Base-by-base conservation (phyloP, 2,113 vertebrate species). In the Synodontis membranacea region DNA sequence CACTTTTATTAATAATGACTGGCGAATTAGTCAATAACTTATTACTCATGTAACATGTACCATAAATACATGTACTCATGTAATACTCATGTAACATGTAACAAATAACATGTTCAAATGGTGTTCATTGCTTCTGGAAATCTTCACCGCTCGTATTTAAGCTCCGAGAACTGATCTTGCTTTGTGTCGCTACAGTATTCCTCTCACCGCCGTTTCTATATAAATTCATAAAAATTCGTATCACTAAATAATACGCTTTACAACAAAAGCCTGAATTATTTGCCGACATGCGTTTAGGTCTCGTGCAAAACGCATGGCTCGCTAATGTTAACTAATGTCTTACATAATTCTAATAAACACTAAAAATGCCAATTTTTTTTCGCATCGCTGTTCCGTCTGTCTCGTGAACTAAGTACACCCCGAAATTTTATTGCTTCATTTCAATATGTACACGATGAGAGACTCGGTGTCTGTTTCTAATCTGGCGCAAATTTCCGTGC, bases 401-500 rank as follows among this genome's bases (percentile, higher is more conserved):
- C 48, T 42, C 56, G 76, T 54, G 31, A 79, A 31, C 52, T 23
- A 58, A 58, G 15, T 78, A 46, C 75, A 52, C 46, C 46, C 31
- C 19, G 17, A 34, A 44, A 34, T 1, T 21, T 1, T 15, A 42
- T 80, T 8, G 34, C 58, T 58, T 80, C 52, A 15, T 58, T 80
- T 80, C 78, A 58, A 58, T 58, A 80, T 80, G 78, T 25, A 7
- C 48, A 39, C 34, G 3, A 56, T 12, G 50, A 56, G 31, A 37
- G 52, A 56, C 34, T 56, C 52, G 34, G 12, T 80, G 23, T 58
- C 64, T 83, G 64, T 52, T 83, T 83, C 21, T 72, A 70, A 72
- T 52, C 62, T 70, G 46, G 25, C 12, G 60, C 28, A 72, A 83
- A 68, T 66, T 83, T 68, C 70, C n/a, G 28, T 85, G 80, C 54